Percentiles rank a stretch among this genome's conserved stretches.
Conservation (phyloP, 2,888 invertebrate genomes). For the Drosophila paramelanica region DNA sequence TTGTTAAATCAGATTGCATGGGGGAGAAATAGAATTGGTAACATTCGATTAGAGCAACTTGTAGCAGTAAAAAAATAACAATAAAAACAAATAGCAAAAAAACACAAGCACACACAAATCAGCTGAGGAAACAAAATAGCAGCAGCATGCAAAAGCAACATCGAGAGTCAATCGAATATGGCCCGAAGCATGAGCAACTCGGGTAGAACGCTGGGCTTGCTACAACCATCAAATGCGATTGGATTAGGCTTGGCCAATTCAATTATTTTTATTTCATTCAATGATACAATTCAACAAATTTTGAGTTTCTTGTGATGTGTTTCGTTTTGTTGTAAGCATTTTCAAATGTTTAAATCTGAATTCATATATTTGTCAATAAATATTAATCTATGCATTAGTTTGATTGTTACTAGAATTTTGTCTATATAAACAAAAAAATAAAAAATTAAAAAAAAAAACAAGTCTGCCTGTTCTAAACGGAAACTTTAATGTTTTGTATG, state of each 20-base stretch:
- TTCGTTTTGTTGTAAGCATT: too few species aligned
- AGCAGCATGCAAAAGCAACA: conserved; percentile 41
- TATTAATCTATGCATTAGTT: too few species aligned
- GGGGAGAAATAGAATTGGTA: conserved; percentile 52
- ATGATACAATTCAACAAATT: conserved; percentile 2
- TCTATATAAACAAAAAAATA: too few species aligned
- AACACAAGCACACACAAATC: conserved; percentile 24
- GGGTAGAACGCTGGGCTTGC: not conserved
- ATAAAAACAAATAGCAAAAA: conserved; percentile 16
- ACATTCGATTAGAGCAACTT: conserved; percentile 64
- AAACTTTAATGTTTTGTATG: too few species aligned
- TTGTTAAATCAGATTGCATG: conserved; percentile 44
- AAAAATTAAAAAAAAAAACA: too few species aligned
- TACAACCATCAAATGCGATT: conserved; percentile 6
- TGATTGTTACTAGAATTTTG: too few species aligned
- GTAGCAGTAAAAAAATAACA: conserved; percentile 26
- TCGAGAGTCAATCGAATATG: conserved; percentile 18
- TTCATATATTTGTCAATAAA: too few species aligned
- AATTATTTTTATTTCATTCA: conserved; percentile 24
- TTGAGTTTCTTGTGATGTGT: not conserved
- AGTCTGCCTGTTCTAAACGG: too few species aligned
- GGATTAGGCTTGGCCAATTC: conserved; percentile 20
- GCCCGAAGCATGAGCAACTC: not conserved
- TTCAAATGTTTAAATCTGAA: too few species aligned
- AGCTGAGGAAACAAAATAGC: conserved; percentile 42